Evolutionary conservation across 2,113 vertebrate genomes (phyloP).

Genomic region (Alethe diademata): DNA sequence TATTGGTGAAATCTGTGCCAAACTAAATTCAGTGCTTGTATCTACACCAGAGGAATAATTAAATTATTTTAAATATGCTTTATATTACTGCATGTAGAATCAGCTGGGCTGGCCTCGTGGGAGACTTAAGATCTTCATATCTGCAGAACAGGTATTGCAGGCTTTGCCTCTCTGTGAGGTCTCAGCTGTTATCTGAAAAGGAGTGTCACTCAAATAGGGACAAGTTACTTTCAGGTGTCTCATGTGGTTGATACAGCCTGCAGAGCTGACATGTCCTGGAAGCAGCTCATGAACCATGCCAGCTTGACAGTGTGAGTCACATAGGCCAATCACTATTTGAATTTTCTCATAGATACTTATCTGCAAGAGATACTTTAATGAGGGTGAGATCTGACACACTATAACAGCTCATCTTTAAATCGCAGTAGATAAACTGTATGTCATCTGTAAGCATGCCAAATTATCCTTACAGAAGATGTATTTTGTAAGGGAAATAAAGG

Average conservation of each 20-base stretch:
- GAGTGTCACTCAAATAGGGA: slow-evolving; percentile 27
- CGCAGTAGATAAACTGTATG: not conserved
- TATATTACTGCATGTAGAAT: not conserved
- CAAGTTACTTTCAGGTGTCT: not conserved
- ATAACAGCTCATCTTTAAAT: not conserved
- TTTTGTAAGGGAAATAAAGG: not conserved
- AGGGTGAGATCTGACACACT: not conserved
- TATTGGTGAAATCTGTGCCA: not conserved
- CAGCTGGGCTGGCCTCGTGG: not conserved
- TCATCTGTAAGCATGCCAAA: not conserved
- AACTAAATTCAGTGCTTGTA: not conserved
- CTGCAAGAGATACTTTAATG: not conserved
- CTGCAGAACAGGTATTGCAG: slow-evolving; percentile 24
- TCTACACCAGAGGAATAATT: not conserved
- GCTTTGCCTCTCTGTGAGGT: slow-evolving; percentile 24
- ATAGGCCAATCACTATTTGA: not conserved
- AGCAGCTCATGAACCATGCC: not conserved
- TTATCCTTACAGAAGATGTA: not conserved
- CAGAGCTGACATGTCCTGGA: not conserved
- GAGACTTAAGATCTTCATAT: not conserved
- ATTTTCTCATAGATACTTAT: not conserved
- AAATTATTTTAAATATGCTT: not conserved
- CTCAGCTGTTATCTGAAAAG: not conserved
- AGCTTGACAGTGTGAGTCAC: not conserved
- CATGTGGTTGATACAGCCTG: not conserved